These are phyloP conservation scores for Macrostomum cliftonense DNA, from an alignment of 2,888 invertebrate species.

Conservation along the genomic window DNA sequence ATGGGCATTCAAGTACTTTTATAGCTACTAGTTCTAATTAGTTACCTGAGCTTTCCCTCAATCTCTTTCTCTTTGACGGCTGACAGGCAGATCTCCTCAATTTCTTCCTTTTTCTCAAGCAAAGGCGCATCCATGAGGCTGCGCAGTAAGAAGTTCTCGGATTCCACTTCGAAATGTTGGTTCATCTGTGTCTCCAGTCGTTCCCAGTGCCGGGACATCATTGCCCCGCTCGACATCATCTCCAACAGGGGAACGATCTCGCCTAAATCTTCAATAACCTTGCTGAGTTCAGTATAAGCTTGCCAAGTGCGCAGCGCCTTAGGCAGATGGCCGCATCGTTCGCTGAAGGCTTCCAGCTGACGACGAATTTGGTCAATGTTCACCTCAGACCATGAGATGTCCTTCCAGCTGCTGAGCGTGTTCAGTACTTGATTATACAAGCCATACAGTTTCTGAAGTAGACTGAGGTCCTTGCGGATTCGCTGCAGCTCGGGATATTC, in stretches of 20 bases:
- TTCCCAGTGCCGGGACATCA: conserved; percentile 63
- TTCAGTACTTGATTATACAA: conserved; percentile 30
- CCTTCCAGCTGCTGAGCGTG: conserved; percentile 32
- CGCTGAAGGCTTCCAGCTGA: conserved; percentile 29
- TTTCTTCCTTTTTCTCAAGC: conserved; percentile 40
- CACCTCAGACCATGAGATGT: conserved; percentile 33
- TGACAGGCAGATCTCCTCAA: conserved; percentile 83
- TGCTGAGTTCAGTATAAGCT: conserved; percentile 62
- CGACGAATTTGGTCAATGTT: conserved; percentile 33
- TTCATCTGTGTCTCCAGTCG: conserved; percentile 32
- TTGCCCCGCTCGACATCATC: conserved; percentile 66
- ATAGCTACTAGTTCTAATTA: too few species aligned
- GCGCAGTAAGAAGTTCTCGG: not conserved
- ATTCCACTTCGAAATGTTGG: not conserved
- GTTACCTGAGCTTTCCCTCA: conserved; percentile 59
- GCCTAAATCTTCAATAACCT: conserved; percentile 73
- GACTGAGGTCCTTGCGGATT: conserved; percentile 28
- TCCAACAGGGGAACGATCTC: conserved; percentile 66
- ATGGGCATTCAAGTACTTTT: too few species aligned
- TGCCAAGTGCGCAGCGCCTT: conserved; percentile 71
- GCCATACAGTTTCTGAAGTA: conserved; percentile 33
- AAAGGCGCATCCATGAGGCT: not conserved
- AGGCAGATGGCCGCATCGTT: conserved; percentile 58
- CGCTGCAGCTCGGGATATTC: conserved; percentile 26
- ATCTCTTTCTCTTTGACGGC: conserved; percentile 96